Evolutionary conservation across 2,888 invertebrate species (phyloP).

Genomic region (Drosophila neonasuta): DNA sequence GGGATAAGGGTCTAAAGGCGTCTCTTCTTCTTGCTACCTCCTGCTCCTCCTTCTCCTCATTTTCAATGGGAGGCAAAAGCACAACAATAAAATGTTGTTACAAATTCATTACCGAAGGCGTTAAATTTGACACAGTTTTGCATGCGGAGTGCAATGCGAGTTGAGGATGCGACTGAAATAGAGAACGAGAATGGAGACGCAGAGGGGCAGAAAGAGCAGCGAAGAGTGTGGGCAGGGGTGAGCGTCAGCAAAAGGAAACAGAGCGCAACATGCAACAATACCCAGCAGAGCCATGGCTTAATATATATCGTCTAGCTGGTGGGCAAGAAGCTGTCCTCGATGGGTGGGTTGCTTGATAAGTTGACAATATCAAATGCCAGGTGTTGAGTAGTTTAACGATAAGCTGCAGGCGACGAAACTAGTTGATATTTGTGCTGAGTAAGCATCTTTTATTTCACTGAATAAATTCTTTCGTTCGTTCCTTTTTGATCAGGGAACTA

Average conservation of each 20-base stretch:
- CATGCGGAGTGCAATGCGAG: constrained; percentile 54
- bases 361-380: not conserved
- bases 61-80: constrained; percentile 37
- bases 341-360: constrained; percentile 32
- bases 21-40: not conserved
- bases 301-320: constrained; percentile 32
- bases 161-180: constrained; percentile 6
- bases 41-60: not conserved
- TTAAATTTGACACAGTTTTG: constrained; percentile 78
- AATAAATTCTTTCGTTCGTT: too few relatives aligned
- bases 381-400: not conserved
- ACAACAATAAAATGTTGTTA: constrained; percentile 77
- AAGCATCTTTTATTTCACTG: not conserved
- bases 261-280: constrained; percentile 58
- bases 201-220: not conserved
- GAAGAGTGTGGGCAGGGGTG: constrained; percentile 29
- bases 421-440: not conserved
- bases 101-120: constrained; percentile 78
- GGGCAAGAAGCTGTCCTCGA: constrained; percentile 8
- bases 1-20: constrained; percentile 15
- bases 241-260: constrained; percentile 31
- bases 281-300: constrained; percentile 35
- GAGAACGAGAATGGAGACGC: not conserved
- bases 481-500: too few relatives aligned
- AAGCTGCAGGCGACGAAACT: not conserved